phyloP scores from a whole-genome alignment of 2,888 invertebrate genomes.

The Megastigmus dorsalis region DNA sequence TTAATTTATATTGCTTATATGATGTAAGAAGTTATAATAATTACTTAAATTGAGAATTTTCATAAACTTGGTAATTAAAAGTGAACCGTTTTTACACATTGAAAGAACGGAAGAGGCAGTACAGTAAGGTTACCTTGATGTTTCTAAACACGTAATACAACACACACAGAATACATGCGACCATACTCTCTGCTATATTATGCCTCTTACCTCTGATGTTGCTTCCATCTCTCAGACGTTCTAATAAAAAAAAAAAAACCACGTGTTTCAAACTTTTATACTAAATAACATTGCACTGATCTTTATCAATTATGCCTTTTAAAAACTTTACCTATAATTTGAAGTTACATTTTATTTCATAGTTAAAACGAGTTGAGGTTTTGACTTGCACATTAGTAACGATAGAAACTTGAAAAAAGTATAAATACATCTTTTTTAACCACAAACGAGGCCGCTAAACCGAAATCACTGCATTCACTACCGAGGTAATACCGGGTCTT shows the following conservation, averaged over 20 bases:
- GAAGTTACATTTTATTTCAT: background rate
- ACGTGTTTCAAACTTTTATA: background rate
- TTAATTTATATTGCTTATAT: too few relatives aligned
- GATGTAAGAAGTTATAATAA: too few relatives aligned
- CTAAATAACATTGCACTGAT: background rate
- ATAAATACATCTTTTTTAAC: too few relatives aligned
- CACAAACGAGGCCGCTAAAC: too few relatives aligned
- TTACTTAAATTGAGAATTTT: background rate
- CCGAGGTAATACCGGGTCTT: too few relatives aligned
- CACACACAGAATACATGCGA: background rate
- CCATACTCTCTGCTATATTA: background rate
- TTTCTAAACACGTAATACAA: background rate
- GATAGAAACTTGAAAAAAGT: too few relatives aligned
- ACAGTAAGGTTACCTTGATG: background rate
- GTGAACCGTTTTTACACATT: background rate
- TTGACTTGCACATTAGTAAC: too few relatives aligned
- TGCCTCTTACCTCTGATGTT: constrained; percentile 13
- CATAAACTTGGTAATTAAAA: background rate
- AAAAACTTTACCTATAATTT: constrained; percentile 1
- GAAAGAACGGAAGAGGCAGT: background rate
- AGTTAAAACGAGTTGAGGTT: too few relatives aligned
- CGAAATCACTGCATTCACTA: too few relatives aligned
- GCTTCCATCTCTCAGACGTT: background rate
- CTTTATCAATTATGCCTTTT: constrained; percentile 3
- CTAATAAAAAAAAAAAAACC: background rate